Conservation (phyloP, 2,797 vertebrate species). For the Cirrhinus molitorella region DNA sequence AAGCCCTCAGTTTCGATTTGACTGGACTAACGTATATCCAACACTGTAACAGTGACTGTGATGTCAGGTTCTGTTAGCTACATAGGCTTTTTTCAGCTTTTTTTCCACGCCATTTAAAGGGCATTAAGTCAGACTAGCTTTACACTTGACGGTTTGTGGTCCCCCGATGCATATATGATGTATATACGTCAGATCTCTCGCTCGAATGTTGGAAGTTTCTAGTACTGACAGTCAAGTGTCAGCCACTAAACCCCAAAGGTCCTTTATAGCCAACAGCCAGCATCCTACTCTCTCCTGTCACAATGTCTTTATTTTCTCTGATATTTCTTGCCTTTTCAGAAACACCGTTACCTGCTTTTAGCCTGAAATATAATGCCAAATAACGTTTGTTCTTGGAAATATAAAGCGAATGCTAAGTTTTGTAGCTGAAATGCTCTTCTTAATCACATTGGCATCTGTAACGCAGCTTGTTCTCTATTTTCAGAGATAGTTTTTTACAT, state of each 20-base stretch:
- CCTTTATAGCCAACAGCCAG: constrained; percentile 3
- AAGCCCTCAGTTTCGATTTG: constrained; percentile 6
- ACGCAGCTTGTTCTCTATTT: constrained; percentile 6
- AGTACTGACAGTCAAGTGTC: constrained; percentile 28
- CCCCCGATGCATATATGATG: constrained; percentile 1
- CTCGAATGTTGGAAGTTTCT: neutral
- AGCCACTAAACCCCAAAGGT: neutral
- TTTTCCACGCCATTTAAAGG: constrained; percentile 22
- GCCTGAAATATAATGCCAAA: neutral
- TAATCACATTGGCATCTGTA: constrained; percentile 25
- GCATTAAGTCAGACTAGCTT: constrained; percentile 38
- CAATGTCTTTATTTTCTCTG: constrained; percentile 1
- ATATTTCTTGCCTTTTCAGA: constrained; percentile 13
- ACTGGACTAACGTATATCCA: neutral
- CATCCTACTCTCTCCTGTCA: constrained; percentile 1
- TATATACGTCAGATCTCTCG: constrained; percentile 26
- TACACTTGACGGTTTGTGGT: constrained; percentile 13
- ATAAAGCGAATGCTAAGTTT: neutral
- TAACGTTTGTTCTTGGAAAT: neutral
- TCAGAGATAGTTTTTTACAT: neutral
- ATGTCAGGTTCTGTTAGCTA: constrained; percentile 36
- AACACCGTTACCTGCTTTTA: constrained; percentile 8
- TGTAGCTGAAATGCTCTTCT: constrained; percentile 1
- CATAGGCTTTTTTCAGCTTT: no score
- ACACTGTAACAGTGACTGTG: constrained; percentile 8